Percentiles rank a stretch among this genome's conserved stretches.
phyloP scores from a whole-genome alignment of 2,888 invertebrate genomes.

The Drosophila ustulata region DNA sequence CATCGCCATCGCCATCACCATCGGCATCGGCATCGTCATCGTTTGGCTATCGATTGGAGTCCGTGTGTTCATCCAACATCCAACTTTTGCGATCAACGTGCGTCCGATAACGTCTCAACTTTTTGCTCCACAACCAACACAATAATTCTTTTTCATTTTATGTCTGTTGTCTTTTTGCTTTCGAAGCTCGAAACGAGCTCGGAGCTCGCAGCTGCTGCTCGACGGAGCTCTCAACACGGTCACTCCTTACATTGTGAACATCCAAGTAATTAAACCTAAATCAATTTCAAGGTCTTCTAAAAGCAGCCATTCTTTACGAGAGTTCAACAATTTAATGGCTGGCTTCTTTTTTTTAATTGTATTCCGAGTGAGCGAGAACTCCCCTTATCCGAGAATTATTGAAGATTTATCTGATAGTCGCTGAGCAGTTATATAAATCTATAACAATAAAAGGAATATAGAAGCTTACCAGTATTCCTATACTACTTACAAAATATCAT shows the following conservation, averaged over 20 bases:
- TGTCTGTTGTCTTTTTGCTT: not conserved
- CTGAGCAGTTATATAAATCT: too few species aligned
- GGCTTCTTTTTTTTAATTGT: not conserved
- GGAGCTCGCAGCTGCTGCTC: constrained; percentile 2
- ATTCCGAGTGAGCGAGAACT: not conserved
- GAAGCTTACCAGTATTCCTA: too few species aligned
- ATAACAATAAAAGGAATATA: too few species aligned
- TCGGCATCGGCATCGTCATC: constrained; percentile 15
- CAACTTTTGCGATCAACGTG: constrained; percentile 60
- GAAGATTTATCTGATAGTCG: too few species aligned
- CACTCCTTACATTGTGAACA: constrained; percentile 15
- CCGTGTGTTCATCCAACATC: constrained; percentile 29
- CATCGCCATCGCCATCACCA: constrained; percentile 22
- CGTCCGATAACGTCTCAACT: constrained; percentile 43
- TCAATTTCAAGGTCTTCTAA: constrained; percentile 22
- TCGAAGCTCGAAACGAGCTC: not conserved
- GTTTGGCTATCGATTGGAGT: constrained; percentile 61
- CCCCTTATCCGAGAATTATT: not conserved
- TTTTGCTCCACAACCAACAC: constrained; percentile 34
- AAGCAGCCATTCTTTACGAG: not conserved
- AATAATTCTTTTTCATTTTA: constrained; percentile 14
- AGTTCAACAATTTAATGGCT: not conserved
- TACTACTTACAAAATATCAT: too few species aligned
- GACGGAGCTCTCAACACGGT: not conserved
- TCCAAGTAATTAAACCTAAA: constrained; percentile 19